Conservation (phyloP, 1,140 invertebrate species). For the Macrobrachium nipponense region DNA sequence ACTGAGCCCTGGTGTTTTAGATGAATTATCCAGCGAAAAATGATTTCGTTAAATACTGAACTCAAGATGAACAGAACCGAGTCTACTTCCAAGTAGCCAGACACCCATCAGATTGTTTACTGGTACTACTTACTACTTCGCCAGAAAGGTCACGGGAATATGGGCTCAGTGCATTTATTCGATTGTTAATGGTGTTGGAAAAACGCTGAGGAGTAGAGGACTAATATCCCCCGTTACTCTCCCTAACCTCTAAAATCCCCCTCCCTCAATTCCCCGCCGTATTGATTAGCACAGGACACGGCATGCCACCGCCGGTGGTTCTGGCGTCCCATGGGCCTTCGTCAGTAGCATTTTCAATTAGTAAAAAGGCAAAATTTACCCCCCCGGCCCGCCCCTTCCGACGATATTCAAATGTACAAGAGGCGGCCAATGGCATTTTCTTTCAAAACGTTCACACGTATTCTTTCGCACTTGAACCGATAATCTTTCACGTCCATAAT, state of each 20-base stretch:
- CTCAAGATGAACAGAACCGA: too few species aligned
- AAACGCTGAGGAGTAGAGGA: slow-evolving; percentile 31
- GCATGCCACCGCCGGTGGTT: slow-evolving; percentile 23
- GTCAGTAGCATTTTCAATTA: slow-evolving; percentile 22
- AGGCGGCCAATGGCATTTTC: background rate
- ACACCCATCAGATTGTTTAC: background rate
- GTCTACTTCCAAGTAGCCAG: background rate
- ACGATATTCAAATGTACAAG: background rate
- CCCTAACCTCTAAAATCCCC: background rate
- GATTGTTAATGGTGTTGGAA: slow-evolving; percentile 58
- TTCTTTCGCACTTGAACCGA: too few species aligned
- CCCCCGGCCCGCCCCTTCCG: background rate
- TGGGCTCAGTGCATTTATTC: slow-evolving; percentile 51
- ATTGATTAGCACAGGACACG: slow-evolving; percentile 46
- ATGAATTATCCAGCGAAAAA: too few species aligned
- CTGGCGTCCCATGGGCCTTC: slow-evolving; percentile 30
- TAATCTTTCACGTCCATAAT: too few species aligned
- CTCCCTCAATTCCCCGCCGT: slow-evolving; percentile 27
- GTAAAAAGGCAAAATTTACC: too few species aligned
- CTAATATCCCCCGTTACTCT: background rate
- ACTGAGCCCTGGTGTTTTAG: too few species aligned
- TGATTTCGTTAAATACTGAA: too few species aligned
- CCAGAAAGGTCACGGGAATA: background rate
- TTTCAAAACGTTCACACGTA: too few species aligned
- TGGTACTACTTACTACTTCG: background rate